These are phyloP conservation scores for Scolanthus callimorphus DNA, from an alignment of 92 coral and sea anemone genomes.

Conservation along the genomic window DNA sequence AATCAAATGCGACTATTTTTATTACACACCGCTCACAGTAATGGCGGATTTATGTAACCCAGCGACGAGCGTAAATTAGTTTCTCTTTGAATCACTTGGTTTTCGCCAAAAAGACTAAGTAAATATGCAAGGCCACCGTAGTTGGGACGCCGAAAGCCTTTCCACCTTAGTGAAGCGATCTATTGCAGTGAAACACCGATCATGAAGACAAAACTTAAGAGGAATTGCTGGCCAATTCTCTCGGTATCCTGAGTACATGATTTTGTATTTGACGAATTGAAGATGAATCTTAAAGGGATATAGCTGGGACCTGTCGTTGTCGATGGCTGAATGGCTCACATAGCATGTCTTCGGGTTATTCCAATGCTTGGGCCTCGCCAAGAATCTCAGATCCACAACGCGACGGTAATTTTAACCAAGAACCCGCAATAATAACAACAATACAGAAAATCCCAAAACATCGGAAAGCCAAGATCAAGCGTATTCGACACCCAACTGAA, in stretches of 20 bases:
- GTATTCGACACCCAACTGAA: slow-evolving; percentile 77
- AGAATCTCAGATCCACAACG: slow-evolving; percentile 29
- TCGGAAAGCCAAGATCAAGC: slow-evolving; percentile 33
- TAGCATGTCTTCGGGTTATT: slow-evolving; percentile 42
- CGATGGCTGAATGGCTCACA: slow-evolving; percentile 30
- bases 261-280: no score
- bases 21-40: neutral
- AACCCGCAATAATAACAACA: slow-evolving; percentile 11
- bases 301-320: no score
- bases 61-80: neutral
- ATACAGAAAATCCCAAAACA: slow-evolving; percentile 1
- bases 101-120: no score
- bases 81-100: no score
- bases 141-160: no score
- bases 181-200: no score
- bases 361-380: slow-evolving; percentile 72
- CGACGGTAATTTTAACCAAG: slow-evolving; percentile 13
- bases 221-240: no score
- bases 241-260: no score
- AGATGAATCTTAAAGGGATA: no score
- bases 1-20: neutral
- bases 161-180: no score
- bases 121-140: no score
- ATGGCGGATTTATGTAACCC: neutral
- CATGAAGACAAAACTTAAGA: no score